Conservation (phyloP, 30 jellyfish, hydroid and myxozoan species). For the Clytia hemisphaerica region DNA sequence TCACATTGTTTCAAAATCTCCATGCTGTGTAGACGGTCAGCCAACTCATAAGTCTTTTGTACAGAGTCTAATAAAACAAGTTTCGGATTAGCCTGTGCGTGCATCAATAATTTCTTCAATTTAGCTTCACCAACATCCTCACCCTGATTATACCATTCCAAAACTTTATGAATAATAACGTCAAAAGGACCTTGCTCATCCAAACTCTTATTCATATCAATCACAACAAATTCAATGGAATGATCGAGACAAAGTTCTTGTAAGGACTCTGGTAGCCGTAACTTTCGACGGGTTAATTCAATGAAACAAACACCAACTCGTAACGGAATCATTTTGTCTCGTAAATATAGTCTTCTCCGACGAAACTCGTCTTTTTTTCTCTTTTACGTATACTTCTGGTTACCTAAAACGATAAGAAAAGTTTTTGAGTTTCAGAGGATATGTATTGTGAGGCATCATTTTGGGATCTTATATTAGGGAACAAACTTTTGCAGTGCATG, state of each 20-base stretch:
- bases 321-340: constrained; percentile 39
- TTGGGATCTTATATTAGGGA: too few relatives aligned
- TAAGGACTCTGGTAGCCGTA: constrained; percentile 46
- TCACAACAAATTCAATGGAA: constrained; percentile 51
- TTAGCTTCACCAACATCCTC: constrained; percentile 46
- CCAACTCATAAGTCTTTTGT: constrained; percentile 33
- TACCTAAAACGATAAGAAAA: too few relatives aligned
- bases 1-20: constrained; percentile 54
- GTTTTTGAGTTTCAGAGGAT: too few relatives aligned
- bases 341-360: too few relatives aligned
- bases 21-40: constrained; percentile 49
- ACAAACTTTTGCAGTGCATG: too few relatives aligned
- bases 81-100: constrained; percentile 1
- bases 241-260: constrained; percentile 41
- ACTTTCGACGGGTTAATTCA: constrained; percentile 44
- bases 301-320: constrained; percentile 76
- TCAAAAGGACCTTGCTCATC: constrained; percentile 90
- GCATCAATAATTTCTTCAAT: constrained; percentile 27
- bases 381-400: too few relatives aligned
- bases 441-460: too few relatives aligned
- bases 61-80: constrained; percentile 52
- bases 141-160: constrained; percentile 66
- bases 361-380: too few relatives aligned
- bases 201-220: constrained; percentile 49
- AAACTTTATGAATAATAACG: constrained; percentile 72